Percentiles rank a stretch among this genome's conserved stretches.
Conservation (phyloP, 2,797 vertebrate species). For the Odontamblyopus rebecca region DNA sequence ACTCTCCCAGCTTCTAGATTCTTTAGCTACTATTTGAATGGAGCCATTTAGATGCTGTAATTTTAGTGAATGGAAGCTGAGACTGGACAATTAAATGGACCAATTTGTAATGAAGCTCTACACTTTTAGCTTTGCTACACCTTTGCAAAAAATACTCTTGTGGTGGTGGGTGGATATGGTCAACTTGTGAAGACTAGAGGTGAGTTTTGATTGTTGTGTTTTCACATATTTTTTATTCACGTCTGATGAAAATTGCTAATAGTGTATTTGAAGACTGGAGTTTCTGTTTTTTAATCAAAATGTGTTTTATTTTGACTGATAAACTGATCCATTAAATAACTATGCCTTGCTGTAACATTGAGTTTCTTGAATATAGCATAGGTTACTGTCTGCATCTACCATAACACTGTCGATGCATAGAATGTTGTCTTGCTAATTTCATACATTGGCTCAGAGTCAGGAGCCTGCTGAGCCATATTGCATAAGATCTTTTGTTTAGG, state of each 20-base stretch:
- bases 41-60: conserved; percentile 7
- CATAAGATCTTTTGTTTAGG: conserved; percentile 68
- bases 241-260: background rate
- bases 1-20: conserved; percentile 31
- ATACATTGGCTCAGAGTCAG: conserved; percentile 63
- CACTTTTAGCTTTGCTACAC: conserved; percentile 13
- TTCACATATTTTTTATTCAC: background rate
- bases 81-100: conserved; percentile 5
- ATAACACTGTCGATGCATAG: conserved; percentile 55
- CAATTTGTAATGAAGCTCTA: background rate
- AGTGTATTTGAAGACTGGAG: background rate
- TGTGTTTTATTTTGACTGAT: too few species aligned
- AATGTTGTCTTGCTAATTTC: conserved; percentile 70
- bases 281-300: too few species aligned
- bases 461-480: conserved; percentile 60
- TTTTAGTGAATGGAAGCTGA: conserved; percentile 12
- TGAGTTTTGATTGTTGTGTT: conserved; percentile 29
- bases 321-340: too few species aligned
- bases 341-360: background rate
- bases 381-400: conserved; percentile 41
- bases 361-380: conserved; percentile 49
- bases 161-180: conserved; percentile 10
- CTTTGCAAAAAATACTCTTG: background rate
- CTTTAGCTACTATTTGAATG: conserved; percentile 21
- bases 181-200: conserved; percentile 43